Conservation (phyloP, 2,797 vertebrate species). For the Sebastes trivittatus region DNA sequence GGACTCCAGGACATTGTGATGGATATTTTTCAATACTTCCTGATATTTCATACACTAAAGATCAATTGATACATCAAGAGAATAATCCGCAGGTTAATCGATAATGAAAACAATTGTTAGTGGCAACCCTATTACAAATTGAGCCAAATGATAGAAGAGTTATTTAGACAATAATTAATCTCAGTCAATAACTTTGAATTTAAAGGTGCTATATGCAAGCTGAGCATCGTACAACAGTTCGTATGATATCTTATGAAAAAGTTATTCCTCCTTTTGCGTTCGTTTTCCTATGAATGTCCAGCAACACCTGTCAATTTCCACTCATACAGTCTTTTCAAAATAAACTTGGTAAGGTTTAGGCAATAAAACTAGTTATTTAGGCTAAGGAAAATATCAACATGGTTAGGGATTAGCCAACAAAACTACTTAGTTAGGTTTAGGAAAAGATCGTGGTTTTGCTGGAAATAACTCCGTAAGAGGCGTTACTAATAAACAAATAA, state of each 20-base stretch:
- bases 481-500: not conserved
- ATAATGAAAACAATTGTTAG: not conserved
- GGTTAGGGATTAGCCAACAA: no score
- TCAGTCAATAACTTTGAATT: not conserved
- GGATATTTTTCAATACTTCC: not conserved
- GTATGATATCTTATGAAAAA: not conserved
- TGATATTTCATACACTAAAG: not conserved
- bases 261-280: not conserved
- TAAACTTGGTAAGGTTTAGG: not conserved
- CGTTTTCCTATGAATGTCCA: rapidly evolving
- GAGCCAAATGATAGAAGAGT: not conserved
- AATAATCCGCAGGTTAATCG: not conserved
- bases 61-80: not conserved
- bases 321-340: not conserved
- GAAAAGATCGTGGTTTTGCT: no score
- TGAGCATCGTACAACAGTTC: not conserved
- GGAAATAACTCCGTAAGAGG: no score
- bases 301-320: not conserved
- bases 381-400: not conserved
- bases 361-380: not conserved
- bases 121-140: not conserved
- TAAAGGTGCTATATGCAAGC: not conserved
- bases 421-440: no score
- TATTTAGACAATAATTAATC: not conserved
- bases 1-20: not conserved